Conservation (phyloP, 2,888 invertebrate genomes). For the Ophion slaviceki region DNA sequence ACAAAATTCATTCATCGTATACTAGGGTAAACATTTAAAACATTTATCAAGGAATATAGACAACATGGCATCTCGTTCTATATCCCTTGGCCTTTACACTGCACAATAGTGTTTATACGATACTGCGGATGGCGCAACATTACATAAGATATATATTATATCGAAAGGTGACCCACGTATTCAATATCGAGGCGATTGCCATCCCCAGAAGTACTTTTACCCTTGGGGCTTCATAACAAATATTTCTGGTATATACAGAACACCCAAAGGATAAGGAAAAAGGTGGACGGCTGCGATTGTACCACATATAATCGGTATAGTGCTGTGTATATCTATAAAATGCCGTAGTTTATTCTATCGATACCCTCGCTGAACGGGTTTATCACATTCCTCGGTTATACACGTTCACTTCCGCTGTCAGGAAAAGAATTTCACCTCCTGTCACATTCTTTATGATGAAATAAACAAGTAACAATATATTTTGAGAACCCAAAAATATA, state of each 20-base stretch:
- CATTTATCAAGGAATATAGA: slow-evolving; percentile 14
- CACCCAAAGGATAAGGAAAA: slow-evolving; percentile 19
- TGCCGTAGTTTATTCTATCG: slow-evolving; percentile 41
- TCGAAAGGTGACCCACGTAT: slow-evolving; percentile 80
- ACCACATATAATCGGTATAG: slow-evolving; percentile 21
- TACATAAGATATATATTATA: slow-evolving; percentile 63
- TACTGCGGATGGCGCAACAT: slow-evolving; percentile 37
- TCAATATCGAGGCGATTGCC: slow-evolving; percentile 79
- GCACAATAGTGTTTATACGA: slow-evolving; percentile 56
- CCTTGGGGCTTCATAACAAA: slow-evolving; percentile 61
- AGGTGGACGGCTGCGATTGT: slow-evolving; percentile 38
- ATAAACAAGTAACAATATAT: neutral
- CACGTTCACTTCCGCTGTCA: neutral
- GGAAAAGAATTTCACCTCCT: slow-evolving; percentile 18
- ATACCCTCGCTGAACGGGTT: slow-evolving; percentile 24
- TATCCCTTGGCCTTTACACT: slow-evolving; percentile 24
- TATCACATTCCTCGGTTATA: slow-evolving; percentile 24
- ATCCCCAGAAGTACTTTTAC: slow-evolving; percentile 45
- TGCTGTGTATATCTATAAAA: slow-evolving; percentile 43
- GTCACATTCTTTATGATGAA: neutral
- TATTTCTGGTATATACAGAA: slow-evolving; percentile 47
- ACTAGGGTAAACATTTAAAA: slow-evolving; percentile 27
- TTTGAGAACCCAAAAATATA: neutral
- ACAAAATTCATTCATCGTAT: neutral
- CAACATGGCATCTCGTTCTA: slow-evolving; percentile 9